Percentiles rank a stretch among this genome's conserved stretches.
Evolutionary conservation across 2,797 vertebrate genomes (phyloP).

Genomic region (Pipistrellus pygmaeus): DNA sequence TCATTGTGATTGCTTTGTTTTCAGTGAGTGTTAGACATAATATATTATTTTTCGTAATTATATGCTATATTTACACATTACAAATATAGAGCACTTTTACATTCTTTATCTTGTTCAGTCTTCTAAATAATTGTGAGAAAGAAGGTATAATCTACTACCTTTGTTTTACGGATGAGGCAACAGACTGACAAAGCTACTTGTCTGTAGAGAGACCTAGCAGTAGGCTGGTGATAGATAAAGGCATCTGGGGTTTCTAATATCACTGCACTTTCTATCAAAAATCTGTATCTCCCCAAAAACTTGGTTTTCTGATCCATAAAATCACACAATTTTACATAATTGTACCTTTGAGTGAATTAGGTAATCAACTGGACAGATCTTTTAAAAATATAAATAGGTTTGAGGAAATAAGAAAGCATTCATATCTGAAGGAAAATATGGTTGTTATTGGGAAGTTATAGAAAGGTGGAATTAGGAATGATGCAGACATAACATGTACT

Average conservation of each 20-base stretch:
- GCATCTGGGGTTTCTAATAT: not conserved
- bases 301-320: not conserved
- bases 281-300: not conserved
- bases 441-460: not conserved
- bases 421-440: not conserved
- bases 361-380: not conserved
- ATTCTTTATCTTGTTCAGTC: not conserved
- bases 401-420: not conserved
- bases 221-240: not conserved
- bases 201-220: not conserved
- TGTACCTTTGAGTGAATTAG: not conserved
- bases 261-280: not conserved
- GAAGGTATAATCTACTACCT: not conserved
- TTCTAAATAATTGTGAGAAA: constrained; percentile 25
- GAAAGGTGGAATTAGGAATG: not conserved
- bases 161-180: not conserved
- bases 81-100: not conserved
- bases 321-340: not conserved
- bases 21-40: not conserved
- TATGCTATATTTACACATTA: not conserved
- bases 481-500: not conserved
- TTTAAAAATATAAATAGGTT: not conserved
- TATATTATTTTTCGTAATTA: not conserved
- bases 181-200: not conserved
- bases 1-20: constrained; percentile 11